These are phyloP conservation scores for Lindbergichthys nudifrons DNA, from an alignment of 2,797 vertebrate species.

Conservation along the genomic window DNA sequence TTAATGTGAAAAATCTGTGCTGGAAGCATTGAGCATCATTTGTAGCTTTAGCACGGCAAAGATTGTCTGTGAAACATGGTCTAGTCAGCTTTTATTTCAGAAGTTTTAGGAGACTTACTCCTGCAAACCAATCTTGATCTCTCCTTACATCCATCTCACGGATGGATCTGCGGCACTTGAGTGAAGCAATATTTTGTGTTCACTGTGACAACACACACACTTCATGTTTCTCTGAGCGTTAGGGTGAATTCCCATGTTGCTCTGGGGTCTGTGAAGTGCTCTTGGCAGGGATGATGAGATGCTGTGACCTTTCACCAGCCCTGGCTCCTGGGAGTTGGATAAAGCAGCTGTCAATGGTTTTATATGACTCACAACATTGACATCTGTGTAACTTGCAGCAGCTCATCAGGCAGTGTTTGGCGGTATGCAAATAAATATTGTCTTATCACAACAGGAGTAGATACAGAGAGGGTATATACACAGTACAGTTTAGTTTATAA, in stretches of 20 bases:
- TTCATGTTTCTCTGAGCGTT: conserved; percentile 3
- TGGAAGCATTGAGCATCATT: no score
- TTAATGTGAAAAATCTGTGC: no score
- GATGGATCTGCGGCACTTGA: not conserved
- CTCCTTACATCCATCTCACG: not conserved
- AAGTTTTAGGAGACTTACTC: not conserved
- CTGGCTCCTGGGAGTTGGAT: conserved; percentile 28
- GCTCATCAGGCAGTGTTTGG: conserved; percentile 2
- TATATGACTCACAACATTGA: conserved; percentile 19
- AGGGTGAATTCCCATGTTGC: conserved; percentile 26
- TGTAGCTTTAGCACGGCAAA: no score
- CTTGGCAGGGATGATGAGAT: conserved; percentile 35
- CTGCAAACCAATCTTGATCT: not conserved
- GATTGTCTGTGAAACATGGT: not conserved
- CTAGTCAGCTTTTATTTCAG: not conserved
- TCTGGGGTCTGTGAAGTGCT: conserved; percentile 9
- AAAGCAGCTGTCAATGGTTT: conserved; percentile 21
- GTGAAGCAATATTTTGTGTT: not conserved
- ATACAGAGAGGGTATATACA: not conserved
- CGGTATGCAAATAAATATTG: not conserved
- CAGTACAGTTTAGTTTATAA: not conserved
- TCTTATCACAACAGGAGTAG: not conserved
- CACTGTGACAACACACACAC: conserved; percentile 8
- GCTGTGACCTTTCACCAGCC: conserved; percentile 40
- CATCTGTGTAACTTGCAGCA: conserved; percentile 20